Evolutionary conservation across 2,113 vertebrate species (phyloP).

Genomic region (Menidia beryllina): DNA sequence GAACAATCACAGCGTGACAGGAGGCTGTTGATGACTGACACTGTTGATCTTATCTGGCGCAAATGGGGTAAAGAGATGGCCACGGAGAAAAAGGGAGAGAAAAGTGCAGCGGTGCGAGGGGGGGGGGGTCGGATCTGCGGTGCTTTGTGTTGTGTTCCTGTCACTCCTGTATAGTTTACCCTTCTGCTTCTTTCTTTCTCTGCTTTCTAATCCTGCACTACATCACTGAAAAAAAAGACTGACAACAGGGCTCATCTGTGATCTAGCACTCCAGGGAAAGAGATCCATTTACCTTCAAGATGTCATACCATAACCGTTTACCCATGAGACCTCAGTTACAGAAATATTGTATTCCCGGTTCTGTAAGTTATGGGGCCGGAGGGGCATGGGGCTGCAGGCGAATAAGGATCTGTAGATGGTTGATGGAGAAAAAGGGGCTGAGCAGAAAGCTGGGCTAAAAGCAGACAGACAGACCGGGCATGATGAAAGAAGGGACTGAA

Average conservation of each 20-base stretch:
- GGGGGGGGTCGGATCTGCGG: conserved; percentile 13
- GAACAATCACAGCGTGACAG: conserved; percentile 91
- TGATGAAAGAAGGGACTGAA: conserved; percentile 52
- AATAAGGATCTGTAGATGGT: conserved; percentile 42
- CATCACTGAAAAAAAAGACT: conserved; percentile 50
- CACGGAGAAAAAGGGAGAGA: conserved; percentile 38
- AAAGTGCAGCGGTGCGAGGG: conserved; percentile 11
- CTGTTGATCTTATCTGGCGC: conserved; percentile 89
- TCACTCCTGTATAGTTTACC: conserved; percentile 62
- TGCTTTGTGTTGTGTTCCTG: conserved; percentile 66
- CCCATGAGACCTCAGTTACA: conserved; percentile 54
- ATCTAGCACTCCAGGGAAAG: conserved; percentile 66
- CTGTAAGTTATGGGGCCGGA: conserved; percentile 56
- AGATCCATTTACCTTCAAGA: conserved; percentile 67
- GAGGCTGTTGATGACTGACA: conserved; percentile 90
- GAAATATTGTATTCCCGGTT: conserved; percentile 11
- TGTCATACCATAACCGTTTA: conserved; percentile 55
- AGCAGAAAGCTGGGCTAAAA: conserved; percentile 34
- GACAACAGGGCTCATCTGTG: conserved; percentile 61
- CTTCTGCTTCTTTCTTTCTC: conserved; percentile 39
- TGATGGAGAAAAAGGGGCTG: conserved; percentile 54
- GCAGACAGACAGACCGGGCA: conserved; percentile 43
- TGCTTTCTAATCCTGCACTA: conserved; percentile 34
- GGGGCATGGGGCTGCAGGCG: conserved; percentile 34
- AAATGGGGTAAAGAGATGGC: conserved; percentile 54